Base-by-base conservation (phyloP, 1,140 invertebrate species). In the Gonatopus flavifemur region DNA sequence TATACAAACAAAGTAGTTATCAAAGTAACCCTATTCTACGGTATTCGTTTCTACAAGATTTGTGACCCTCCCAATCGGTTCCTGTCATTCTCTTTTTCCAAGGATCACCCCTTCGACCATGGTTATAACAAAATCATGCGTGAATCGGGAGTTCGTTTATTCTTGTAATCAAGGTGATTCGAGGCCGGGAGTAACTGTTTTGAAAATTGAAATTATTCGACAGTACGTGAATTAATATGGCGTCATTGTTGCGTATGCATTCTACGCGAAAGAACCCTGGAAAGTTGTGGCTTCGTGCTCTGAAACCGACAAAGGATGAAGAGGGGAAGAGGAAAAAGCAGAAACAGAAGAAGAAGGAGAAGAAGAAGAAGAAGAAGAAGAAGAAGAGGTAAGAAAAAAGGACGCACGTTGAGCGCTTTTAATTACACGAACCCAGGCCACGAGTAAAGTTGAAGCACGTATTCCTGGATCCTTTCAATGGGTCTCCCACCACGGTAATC, bases 221-320 rank as follows among this genome's bases (percentile, higher is more conserved):
- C n/a, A n/a, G n/a, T n/a, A n/a, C 12, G 39, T 15, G 48, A 22
- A 55, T 48, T 41, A 55, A 55, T 51, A 55, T 55, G 52, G 52
- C 49, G 31, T 1, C 15, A 9, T 30, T 30, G n/a, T 30, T n/a
- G 28, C n/a, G 6, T 10, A 30, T 3, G n/a, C 28, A 10, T 30
- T 30, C 28, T 30, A 30, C 28, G 28, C 3, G n/a, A 30, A 30
- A 30, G 28, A 10, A 30, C 6, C 28, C n/a, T n/a, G 2, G 0
- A 30, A 10, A n/a, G 10, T 31, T 13, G 38, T 21, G 13, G 22
- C 15, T 16, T 15, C 15, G 21, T 25, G 30, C 22, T 25, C 22
- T 40, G 28, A 40, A 40, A 24, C 22, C 21, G 38, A 24, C 22
- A 25, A 40, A 40, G 24, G 30, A 16, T 20, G 22, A 15, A 33